Base-by-base conservation (phyloP, 2,797 vertebrate genomes). In the Cyclopterus lumpus region DNA sequence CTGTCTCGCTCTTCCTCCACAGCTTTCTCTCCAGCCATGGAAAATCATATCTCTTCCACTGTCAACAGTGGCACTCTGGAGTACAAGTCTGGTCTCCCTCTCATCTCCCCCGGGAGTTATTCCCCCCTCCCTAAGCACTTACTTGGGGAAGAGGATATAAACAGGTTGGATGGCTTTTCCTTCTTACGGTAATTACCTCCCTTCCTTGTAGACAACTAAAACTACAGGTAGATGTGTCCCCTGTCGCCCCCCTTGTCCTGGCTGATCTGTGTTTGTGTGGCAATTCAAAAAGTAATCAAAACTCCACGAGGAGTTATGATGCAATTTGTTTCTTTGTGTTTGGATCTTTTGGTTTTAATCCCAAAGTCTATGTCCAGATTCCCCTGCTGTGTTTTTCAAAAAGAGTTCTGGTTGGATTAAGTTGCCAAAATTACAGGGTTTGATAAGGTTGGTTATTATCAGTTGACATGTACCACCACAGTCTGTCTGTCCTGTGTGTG, bases 11-110 rank as follows among this genome's bases (percentile, higher is more conserved):
- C 22, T 24, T 22, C 22, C 49, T 51, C 76, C 60, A 11, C 92
- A 99, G 98, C 97, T 79, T 99, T 98, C 92, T 96, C 96, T 92
- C 97, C 97, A 86, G 94, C 95, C 28, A 95, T 99, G 96, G 97
- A 99, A 94, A 98, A 97, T 90, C 98, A 99, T 91, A 96, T 98
- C 89, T 96, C 96, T 85, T 95, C 96, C 76, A 87, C 91, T 62
- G 93, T 96, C 92, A 97, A 97, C 94, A 97, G 96, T 30, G 96
- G 96, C 91, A 97, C 96, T 93, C 95, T 98, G 96, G 97, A 98
- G 90, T 98, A 97, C 94, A 98, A 98, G 94, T 93, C 96, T 54
- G 96, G 95, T 75, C 91, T 97, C 88, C 95, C 96, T 9, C 96
- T 97, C 48, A 96, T 97, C 89, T 97, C 97, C 88, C 97, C 97